Base-by-base conservation (phyloP, 1,140 invertebrate species). In the Ganaspis sp. region DNA sequence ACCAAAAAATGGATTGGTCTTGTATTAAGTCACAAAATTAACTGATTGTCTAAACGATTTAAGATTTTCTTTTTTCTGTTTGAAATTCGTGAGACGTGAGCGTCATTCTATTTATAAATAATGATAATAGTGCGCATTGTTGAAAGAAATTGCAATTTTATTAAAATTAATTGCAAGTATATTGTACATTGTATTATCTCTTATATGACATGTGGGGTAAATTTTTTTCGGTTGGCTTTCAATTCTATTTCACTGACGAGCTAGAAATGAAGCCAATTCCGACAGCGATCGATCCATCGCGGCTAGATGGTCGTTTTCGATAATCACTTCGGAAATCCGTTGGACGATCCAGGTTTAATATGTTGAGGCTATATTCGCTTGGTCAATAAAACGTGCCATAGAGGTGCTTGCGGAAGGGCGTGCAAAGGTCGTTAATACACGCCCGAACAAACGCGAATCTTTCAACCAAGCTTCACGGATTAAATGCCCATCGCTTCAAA, bases 351-450 rank as follows among this genome's bases (percentile, higher is more conserved):
- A 64, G 26, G 58, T 64, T 64, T 64, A 64, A 64, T 64, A 64
- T 64, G 58, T 64, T 64, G 23, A 26, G 58, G 58, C 21, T 64
- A 34, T 29, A 64, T 64, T 29, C 58, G 23, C 58, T 64, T 64
- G 58, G 58, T 64, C 58, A 64, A 64, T 64, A 64, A 64, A 64
- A 64, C 58, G 26, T 64, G 58, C 58, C 58, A 64, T 29, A 29
- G 58, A 64, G 58, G 58, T 64, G 58, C 23, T 12, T 15, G n/a
- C 12, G 12, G 11, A 64, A 64, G 58, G 58, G 58, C 58, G 23
- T 29, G 21, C 58, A 64, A 64, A 64, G 58, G 29, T 64, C 58
- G 58, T 64, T 64, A 64, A 64, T 64, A 29, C 58, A 29, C 58
- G 58, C 23, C 3, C 23, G 58, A 64, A 64, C 21, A 64, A 64